Evolutionary conservation across 2,888 invertebrate species (phyloP).

Genomic region (Nematopogon swammerdamellus): DNA sequence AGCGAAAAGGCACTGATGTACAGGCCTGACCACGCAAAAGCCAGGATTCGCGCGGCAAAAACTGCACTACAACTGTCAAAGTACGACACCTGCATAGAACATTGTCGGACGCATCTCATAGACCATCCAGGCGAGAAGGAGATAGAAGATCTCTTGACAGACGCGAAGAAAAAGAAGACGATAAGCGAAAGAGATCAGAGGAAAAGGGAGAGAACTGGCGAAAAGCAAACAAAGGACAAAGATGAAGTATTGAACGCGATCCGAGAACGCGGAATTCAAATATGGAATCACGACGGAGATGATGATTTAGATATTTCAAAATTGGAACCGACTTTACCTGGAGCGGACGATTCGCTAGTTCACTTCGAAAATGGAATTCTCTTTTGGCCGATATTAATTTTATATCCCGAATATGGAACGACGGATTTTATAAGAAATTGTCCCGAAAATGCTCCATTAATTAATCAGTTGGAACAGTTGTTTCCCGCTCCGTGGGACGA

Average conservation of each 20-base stretch:
- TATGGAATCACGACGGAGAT: constrained; percentile 50
- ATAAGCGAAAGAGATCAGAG: constrained; percentile 53
- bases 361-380: constrained; percentile 59
- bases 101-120: constrained; percentile 67
- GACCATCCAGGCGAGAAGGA: constrained; percentile 54
- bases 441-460: constrained; percentile 65
- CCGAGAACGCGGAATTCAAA: constrained; percentile 44
- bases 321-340: constrained; percentile 63
- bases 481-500: constrained; percentile 75
- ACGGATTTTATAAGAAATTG: constrained; percentile 86
- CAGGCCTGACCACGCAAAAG: constrained; percentile 76
- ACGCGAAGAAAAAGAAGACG: constrained; percentile 45
- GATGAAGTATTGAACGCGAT: constrained; percentile 37
- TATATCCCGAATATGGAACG: constrained; percentile 85
- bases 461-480: constrained; percentile 46
- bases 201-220: constrained; percentile 41
- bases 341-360: constrained; percentile 62
- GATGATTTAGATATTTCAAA: constrained; percentile 49
- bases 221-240: constrained; percentile 37
- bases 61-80: constrained; percentile 65
- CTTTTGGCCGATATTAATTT: constrained; percentile 83
- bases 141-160: constrained; percentile 24
- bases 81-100: constrained; percentile 67
- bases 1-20: constrained; percentile 74
- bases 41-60: constrained; percentile 69